Evolutionary conservation across 23 tunicate genomes (phyloP).

Genomic region (Diplosoma virens): DNA sequence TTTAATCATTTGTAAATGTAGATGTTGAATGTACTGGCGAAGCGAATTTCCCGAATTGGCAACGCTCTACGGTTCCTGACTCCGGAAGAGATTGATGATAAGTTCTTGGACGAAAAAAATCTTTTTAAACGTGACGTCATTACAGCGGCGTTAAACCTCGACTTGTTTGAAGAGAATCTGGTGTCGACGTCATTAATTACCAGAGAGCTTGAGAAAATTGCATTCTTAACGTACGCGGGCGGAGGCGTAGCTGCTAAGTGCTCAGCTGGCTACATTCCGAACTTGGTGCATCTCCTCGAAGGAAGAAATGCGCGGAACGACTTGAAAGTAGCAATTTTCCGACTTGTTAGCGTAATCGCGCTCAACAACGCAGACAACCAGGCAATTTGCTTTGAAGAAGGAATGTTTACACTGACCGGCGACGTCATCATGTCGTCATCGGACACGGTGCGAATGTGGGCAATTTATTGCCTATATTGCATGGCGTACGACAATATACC

Average conservation of each 20-base stretch:
- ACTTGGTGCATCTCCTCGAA: conserved; percentile 47
- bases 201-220: conserved; percentile 62
- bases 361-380: conserved; percentile 66
- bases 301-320: conserved; percentile 39
- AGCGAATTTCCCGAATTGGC: conserved; percentile 66
- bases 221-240: conserved; percentile 60
- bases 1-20: too few species aligned
- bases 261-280: conserved; percentile 63
- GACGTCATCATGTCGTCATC: conserved; percentile 16
- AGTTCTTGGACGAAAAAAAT: conserved; percentile 71
- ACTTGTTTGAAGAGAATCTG: conserved; percentile 49
- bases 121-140: conserved; percentile 74
- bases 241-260: conserved; percentile 77
- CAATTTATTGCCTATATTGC: conserved; percentile 67
- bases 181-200: conserved; percentile 46
- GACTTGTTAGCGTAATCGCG: conserved; percentile 45
- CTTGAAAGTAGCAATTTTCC: conserved; percentile 49
- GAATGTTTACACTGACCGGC: conserved; percentile 22
- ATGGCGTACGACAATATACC: conserved; percentile 67
- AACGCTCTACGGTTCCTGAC: conserved; percentile 50
- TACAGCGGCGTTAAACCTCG: conserved; percentile 57
- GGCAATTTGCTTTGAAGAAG: conserved; percentile 46
- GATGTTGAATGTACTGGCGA: too few species aligned
- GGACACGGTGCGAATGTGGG: conserved; percentile 57
- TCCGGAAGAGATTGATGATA: conserved; percentile 67